A percentile compares a stretch with the other conserved stretches of the same genome.
Evolutionary conservation across 2,113 vertebrate species (phyloP).

Genomic region (Callospermophilus lateralis): DNA sequence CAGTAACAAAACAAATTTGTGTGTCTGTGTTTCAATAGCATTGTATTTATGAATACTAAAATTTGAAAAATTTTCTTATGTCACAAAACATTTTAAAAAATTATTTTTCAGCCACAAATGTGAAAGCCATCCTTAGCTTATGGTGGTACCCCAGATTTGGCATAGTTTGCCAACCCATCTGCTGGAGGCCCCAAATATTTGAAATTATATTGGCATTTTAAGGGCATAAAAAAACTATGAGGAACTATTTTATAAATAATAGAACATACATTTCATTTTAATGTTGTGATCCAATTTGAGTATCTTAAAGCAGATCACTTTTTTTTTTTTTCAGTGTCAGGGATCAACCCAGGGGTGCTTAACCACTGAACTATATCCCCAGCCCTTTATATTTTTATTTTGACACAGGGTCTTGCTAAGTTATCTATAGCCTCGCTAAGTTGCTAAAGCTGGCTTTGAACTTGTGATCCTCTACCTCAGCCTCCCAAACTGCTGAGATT

Average conservation of each 20-base stretch:
- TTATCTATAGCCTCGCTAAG: too few relatives aligned
- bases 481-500: too few relatives aligned
- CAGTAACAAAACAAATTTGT: background rate
- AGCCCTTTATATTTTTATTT: too few relatives aligned
- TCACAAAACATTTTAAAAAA: background rate
- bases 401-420: too few relatives aligned
- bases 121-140: background rate
- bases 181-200: background rate
- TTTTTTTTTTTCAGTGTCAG: background rate
- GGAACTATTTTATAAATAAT: background rate
- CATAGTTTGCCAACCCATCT: background rate
- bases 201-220: background rate
- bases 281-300: background rate
- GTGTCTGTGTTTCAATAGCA: background rate
- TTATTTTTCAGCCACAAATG: background rate
- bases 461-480: too few relatives aligned
- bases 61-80: background rate
- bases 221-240: background rate
- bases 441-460: too few relatives aligned
- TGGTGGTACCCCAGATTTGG: background rate
- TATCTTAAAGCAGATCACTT: slow-evolving; percentile 18
- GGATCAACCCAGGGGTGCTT: too few relatives aligned
- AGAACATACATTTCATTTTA: slow-evolving; percentile 43
- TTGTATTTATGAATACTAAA: background rate
- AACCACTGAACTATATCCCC: too few relatives aligned